Evolutionary conservation across 2,113 vertebrate species (phyloP), one percentile per base, ranked within the genome.

Genomic region (Hippocampus comes): DNA sequence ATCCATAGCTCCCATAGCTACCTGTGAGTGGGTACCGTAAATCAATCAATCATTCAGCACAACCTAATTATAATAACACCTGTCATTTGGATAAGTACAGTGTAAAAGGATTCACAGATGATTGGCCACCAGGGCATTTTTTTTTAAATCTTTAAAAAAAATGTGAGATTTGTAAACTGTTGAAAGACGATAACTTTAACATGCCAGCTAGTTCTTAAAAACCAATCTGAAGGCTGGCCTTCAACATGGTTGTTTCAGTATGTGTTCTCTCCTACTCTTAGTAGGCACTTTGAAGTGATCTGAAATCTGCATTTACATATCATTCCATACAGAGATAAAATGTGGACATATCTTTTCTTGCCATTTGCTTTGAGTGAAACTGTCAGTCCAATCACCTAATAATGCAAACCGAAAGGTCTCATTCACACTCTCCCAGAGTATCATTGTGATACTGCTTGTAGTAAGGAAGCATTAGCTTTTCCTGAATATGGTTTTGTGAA

Each of bases 1-100:
- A 87, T 72, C 30, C 79, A 78, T 68, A 72, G 56, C 70, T 83
- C 20, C 46, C 59, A 73, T 75, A 74, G 23, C n/a, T 23, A 59
- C 56, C 63, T 42, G 14, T 23, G 42, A 48, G 43, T 48, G 64
- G 41, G 14, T 66, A n/a, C 25, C n/a, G 7, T 66, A 14, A 48
- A 66, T 66, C 64, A 48, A 66, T 66, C 42, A 66, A 25, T 46
- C 64, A 48, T 48, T 66, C 42, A 23, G 21, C 8, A 25, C 12
- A 48, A 66, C 5, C 25, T 25, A n/a, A 48, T 66, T 27, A 17
- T 42, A 78, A 75, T 14, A 46, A 66, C 23, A 46, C 64, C 21
- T 48, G 42, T 66, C 42, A 66, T 46, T 17, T 17, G 11, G 63
- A 64, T 64, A 64, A 43, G 63, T 64, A 41, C 61, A 42, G 61